phyloP scores from a whole-genome alignment of 1,140 invertebrate species.

The Orussus abietinus region DNA sequence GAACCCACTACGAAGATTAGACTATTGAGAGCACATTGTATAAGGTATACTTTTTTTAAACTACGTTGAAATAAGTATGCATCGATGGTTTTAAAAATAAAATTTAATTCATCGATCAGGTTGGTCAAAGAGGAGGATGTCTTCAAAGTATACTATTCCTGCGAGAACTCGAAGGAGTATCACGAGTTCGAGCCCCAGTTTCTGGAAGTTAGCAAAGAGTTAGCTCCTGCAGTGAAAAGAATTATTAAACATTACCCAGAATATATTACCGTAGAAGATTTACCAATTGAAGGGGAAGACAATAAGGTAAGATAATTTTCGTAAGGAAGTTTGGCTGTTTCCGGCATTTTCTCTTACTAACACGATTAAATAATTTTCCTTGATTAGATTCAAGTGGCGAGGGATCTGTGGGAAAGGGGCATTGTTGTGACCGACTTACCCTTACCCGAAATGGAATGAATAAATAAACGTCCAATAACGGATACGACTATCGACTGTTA shows the following conservation, averaged over 20 bases:
- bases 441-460: conserved; percentile 34
- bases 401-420: conserved; percentile 69
- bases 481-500: background rate
- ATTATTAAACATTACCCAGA: conserved; percentile 74
- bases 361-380: conserved; percentile 20
- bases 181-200: conserved; percentile 76
- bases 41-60: conserved; percentile 53
- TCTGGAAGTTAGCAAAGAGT: conserved; percentile 66
- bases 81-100: conserved; percentile 4
- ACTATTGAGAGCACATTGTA: conserved; percentile 65
- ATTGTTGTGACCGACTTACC: conserved; percentile 62
- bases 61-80: conserved; percentile 5
- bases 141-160: conserved; percentile 71
- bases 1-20: conserved; percentile 66
- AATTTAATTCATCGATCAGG: conserved; percentile 38
- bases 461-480: background rate
- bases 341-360: conserved; percentile 11
- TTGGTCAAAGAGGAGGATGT: conserved; percentile 66
- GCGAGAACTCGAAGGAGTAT: conserved; percentile 80
- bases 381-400: conserved; percentile 57
- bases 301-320: conserved; percentile 55
- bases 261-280: conserved; percentile 66
- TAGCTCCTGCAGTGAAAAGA: conserved; percentile 65
- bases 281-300: conserved; percentile 63
- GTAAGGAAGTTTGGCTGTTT: conserved; percentile 4